Evolutionary conservation across 2,797 vertebrate species (phyloP), one percentile per base, ranked within the genome.

Genomic region (Lutjanus argentimaculatus): DNA sequence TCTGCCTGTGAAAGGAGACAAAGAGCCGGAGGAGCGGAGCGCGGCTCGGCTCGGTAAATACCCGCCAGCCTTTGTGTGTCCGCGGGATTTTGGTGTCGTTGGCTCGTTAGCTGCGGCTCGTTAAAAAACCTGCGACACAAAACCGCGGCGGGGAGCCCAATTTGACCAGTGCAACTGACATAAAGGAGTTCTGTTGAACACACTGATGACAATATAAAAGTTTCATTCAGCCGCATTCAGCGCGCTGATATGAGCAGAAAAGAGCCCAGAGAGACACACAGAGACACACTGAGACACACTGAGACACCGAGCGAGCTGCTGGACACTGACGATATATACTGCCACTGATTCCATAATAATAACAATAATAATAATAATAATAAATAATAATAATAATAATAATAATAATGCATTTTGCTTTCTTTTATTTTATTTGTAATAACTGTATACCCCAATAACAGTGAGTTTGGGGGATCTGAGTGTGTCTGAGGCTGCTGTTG

Each of bases 131-230:
- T n/a, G 95, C 93, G 91, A 96, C 95, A 99, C 97, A 98, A 98
- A 96, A 96, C 96, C 97, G 64, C 97, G 86, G 96, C 96, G 93
- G 97, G 97, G 96, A 88, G 97, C 96, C 97, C 96, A 97, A 96
- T 97, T 97, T 97, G 96, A 93, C 95, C 96, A 95, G 96, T 89
- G 96, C 96, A 95, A 95, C 95, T 94, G 96, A 95, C 96, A 97
- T 97, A 97, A 97, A 97, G 95, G 79, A 73, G 58, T 82, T 84
- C 76, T 83, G 88, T 55, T 82, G 80, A 89, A 88, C 89, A 77
- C 80, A 51, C 56, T 67, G 67, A 72, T 77, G 80, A 84, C 82
- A 53, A 85, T 55, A 82, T 65, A 81, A 83, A 89, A 91, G 87
- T 88, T 88, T 81, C 72, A 85, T 86, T 89, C 82, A 89, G 67